phyloP scores from a whole-genome alignment of 2,113 vertebrate species.

The Rafetus swinhoei region DNA sequence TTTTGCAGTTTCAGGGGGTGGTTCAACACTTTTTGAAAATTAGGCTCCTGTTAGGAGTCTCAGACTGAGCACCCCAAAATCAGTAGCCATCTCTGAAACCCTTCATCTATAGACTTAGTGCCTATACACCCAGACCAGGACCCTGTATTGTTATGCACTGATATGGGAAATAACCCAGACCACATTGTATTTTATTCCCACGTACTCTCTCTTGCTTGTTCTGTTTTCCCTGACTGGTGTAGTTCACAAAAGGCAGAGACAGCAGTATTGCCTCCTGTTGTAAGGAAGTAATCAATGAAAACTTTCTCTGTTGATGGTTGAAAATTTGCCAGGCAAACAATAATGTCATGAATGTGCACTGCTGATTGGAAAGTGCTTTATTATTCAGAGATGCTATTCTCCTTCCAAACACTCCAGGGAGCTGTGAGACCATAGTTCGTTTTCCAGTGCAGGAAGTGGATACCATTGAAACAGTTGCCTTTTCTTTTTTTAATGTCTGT shows the following conservation, averaged over 20 bases:
- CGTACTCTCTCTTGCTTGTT: neutral
- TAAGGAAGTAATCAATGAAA: conserved; percentile 50
- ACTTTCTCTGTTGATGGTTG: conserved; percentile 44
- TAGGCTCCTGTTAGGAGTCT: neutral
- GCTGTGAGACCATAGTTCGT: conserved; percentile 62
- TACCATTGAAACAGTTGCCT: neutral
- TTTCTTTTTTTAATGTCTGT: neutral
- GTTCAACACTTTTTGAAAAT: neutral
- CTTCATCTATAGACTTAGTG: neutral
- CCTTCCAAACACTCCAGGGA: conserved; percentile 70
- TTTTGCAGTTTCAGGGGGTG: neutral
- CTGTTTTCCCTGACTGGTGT: conserved; percentile 21
- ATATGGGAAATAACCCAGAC: neutral
- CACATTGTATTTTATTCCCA: neutral
- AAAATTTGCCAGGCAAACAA: conserved; percentile 54
- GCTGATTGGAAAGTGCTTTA: conserved; percentile 32
- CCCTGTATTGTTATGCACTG: neutral
- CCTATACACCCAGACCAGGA: conserved; percentile 10
- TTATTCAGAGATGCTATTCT: conserved; percentile 69
- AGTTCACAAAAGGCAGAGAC: neutral
- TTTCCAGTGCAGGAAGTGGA: conserved; percentile 54
- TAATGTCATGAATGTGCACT: neutral
- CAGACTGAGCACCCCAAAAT: neutral
- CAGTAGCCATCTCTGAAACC: neutral
- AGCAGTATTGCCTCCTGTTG: neutral